These are phyloP conservation scores for Frankliniella fusca DNA, from an alignment of 2,888 invertebrate genomes.

Conservation along the genomic window DNA sequence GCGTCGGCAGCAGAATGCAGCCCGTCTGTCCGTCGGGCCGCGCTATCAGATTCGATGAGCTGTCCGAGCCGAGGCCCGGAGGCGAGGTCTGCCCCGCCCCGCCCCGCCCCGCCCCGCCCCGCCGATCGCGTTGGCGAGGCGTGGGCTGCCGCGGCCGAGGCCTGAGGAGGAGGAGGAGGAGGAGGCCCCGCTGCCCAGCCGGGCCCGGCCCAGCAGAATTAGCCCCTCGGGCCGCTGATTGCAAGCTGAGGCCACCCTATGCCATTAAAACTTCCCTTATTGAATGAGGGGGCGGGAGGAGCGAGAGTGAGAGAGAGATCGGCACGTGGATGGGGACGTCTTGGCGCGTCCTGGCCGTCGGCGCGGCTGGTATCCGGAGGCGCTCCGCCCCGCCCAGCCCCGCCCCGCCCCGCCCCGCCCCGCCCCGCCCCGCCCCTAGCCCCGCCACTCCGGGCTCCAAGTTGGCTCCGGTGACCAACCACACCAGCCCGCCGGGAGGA, in stretches of 20 bases:
- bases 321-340: not conserved
- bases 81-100: no score
- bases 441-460: no score
- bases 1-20: no score
- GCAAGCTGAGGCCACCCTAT: not conserved
- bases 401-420: not conserved
- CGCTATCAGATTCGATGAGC: no score
- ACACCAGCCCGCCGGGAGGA: no score
- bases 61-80: no score
- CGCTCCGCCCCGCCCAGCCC: not conserved
- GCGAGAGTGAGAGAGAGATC: not conserved
- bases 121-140: no score
- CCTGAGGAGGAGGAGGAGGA: no score
- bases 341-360: not conserved
- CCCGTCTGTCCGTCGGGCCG: no score
- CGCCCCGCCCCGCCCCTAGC: not conserved
- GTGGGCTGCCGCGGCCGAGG: no score
- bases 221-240: not conserved
- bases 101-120: no score
- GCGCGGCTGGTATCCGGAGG: not conserved
- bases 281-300: not conserved
- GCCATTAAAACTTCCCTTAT: constrained; percentile 20
- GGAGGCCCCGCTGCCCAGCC: not conserved
- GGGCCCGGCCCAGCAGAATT: not conserved
- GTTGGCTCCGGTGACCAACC: no score